These are phyloP conservation scores for Crotalus tigris DNA, from an alignment of 2,113 vertebrate genomes.

Conservation along the genomic window DNA sequence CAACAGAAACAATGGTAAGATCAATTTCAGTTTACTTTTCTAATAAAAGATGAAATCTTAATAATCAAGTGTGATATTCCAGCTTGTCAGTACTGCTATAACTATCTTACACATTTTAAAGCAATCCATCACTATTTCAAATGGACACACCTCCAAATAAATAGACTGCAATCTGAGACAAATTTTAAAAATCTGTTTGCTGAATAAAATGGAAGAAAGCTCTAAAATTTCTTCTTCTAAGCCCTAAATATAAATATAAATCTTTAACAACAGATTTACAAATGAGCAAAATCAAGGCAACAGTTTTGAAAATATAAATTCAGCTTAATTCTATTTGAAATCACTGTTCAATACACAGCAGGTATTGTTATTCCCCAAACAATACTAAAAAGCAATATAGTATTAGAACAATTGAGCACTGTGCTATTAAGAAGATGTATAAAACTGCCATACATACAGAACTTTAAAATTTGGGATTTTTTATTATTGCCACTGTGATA, in stretches of 20 bases:
- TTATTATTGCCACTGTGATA: background rate
- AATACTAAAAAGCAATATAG: slow-evolving; percentile 14
- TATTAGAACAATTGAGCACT: background rate
- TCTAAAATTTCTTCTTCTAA: background rate
- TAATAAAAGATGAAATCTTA: background rate
- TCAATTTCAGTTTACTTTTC: slow-evolving; percentile 33
- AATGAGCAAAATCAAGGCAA: background rate
- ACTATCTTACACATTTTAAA: background rate
- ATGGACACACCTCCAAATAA: background rate
- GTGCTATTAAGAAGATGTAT: background rate
- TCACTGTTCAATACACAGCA: background rate
- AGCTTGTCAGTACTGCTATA: slow-evolving; percentile 43
- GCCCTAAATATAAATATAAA: background rate
- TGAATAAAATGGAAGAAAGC: background rate
- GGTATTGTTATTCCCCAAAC: background rate
- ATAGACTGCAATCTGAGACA: background rate
- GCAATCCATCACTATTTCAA: background rate
- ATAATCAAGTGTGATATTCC: background rate
- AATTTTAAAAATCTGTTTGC: background rate
- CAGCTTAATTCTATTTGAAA: background rate
- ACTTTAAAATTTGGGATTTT: background rate
- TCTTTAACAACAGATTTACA: background rate
- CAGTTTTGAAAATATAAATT: background rate
- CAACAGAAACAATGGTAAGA: background rate
- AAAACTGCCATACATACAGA: background rate